Base-by-base conservation (phyloP, 2,113 vertebrate species). In the Sylvicapra grimmia region DNA sequence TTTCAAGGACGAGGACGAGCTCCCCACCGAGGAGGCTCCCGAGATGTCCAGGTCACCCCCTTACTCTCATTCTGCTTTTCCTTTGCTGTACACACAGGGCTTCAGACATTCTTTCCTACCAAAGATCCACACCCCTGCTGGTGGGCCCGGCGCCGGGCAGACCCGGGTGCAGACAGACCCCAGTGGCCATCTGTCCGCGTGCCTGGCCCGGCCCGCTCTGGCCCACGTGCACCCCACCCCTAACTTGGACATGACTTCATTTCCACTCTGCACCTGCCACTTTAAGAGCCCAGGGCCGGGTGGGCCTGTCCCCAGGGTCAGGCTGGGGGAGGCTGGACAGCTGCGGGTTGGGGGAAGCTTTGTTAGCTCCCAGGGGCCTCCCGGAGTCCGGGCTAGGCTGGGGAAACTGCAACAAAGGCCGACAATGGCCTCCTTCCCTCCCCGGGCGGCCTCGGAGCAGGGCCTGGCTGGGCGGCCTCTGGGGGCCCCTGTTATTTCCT, bases 401-500 rank as follows among this genome's bases (percentile, higher is more conserved):
- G 94, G 96, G 96, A 96, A 98, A 93, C 96, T 2, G 94, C 92
- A 98, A 97, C 94, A 97, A 97, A 98, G 97, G 93, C 95, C 90
- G 93, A 98, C 40, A 98, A 96, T 96, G 96, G 97, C 96, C 96
- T 98, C 94, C 96, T 77, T 96, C 86, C 98, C 98, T 95, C 92
- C 94, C 88, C n/a, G 23, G 97, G 94, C 93, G 86, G 93, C 91
- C 84, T 93, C 33, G 0, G 95, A 87, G 79, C 92, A 21, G 83
- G 88, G 93, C 94, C 96, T 96, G 93, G 63, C 40, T 47, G 83
- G 72, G 75, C 51, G 68, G 95, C 96, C 97, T 97, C 95, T 97
- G 92, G 96, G 93, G 96, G 96, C 96, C 89, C 89, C 86, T 97
- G 97, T 96, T 96, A 98, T 97, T 98, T 98, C 98, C 98, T 98